Percentiles rank a stretch among this genome's conserved stretches.
phyloP scores from a whole-genome alignment of 2,888 invertebrate species.

The Drosophila parthenogenetica region DNA sequence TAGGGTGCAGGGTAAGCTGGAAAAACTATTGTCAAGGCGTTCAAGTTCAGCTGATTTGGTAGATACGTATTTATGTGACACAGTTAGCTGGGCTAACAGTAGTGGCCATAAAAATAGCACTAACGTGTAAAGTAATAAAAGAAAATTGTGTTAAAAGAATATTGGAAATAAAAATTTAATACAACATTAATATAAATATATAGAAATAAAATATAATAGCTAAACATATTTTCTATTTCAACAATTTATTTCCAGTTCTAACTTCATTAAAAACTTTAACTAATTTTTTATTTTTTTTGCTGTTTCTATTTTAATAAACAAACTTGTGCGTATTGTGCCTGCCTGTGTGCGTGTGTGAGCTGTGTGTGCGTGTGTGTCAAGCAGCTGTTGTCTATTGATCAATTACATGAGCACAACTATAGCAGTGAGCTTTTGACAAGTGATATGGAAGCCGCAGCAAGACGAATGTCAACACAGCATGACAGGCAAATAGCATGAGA shows the following conservation, averaged over 20 bases:
- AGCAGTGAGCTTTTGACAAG: slow-evolving; percentile 56
- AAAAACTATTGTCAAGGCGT: slow-evolving; percentile 64
- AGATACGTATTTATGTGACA: slow-evolving; percentile 29
- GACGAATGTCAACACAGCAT: slow-evolving; percentile 50
- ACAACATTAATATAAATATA: no score
- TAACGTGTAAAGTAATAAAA: background rate
- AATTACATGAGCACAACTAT: slow-evolving; percentile 10
- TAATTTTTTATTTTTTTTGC: background rate
- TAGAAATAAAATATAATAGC: no score
- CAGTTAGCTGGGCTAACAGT: slow-evolving; percentile 53
- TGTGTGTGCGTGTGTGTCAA: slow-evolving; percentile 7
- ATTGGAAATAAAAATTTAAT: no score
- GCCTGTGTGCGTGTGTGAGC: background rate
- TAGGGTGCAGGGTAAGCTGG: background rate
- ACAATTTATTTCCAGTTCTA: no score
- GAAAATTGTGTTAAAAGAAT: no score
- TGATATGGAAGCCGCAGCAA: slow-evolving; percentile 76
- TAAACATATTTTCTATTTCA: no score
- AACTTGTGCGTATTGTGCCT: background rate
- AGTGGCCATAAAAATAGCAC: background rate
- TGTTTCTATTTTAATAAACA: background rate
- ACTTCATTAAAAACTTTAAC: no score
- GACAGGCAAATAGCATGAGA: slow-evolving; percentile 1
- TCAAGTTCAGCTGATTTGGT: slow-evolving; percentile 52
- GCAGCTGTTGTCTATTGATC: slow-evolving; percentile 25